Conservation (phyloP, 2,113 vertebrate genomes). For the Onychorhynchus coronatus region DNA sequence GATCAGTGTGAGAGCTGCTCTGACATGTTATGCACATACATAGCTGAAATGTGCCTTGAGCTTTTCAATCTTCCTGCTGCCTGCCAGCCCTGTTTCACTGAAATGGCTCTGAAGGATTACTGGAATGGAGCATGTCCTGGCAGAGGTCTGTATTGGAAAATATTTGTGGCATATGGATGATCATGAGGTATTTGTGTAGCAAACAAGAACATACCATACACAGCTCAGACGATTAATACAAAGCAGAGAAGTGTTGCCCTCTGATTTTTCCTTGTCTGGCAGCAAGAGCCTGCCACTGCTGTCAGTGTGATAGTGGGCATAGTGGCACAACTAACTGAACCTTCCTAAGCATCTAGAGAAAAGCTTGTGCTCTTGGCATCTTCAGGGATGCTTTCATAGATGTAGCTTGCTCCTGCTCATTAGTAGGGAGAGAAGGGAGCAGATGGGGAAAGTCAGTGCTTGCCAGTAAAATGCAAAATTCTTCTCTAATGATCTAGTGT, state of each 20-base stretch:
- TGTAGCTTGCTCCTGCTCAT: background rate
- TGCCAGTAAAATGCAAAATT: conserved; percentile 21
- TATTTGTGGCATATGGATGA: background rate
- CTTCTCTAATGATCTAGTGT: background rate
- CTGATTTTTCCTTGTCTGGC: background rate
- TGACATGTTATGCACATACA: background rate
- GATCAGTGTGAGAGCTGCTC: background rate
- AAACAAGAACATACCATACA: background rate
- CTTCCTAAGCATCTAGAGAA: background rate
- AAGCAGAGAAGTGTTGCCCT: background rate
- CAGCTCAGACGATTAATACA: background rate
- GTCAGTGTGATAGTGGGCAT: background rate
- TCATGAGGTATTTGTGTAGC: background rate
- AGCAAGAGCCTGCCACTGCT: background rate
- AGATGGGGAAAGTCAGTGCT: background rate
- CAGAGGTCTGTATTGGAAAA: conserved; percentile 4
- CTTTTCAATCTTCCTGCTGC: background rate
- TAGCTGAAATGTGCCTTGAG: background rate
- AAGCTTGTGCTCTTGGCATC: background rate
- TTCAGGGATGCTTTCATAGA: background rate
- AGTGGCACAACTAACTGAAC: background rate
- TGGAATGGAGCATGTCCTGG: background rate
- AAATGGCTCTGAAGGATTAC: background rate
- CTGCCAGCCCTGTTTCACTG: background rate
- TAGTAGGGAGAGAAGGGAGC: background rate